A percentile compares a stretch with the other conserved stretches of the same genome.
phyloP scores from a whole-genome alignment of 1,140 invertebrate genomes.

The Orchestia grillus region DNA sequence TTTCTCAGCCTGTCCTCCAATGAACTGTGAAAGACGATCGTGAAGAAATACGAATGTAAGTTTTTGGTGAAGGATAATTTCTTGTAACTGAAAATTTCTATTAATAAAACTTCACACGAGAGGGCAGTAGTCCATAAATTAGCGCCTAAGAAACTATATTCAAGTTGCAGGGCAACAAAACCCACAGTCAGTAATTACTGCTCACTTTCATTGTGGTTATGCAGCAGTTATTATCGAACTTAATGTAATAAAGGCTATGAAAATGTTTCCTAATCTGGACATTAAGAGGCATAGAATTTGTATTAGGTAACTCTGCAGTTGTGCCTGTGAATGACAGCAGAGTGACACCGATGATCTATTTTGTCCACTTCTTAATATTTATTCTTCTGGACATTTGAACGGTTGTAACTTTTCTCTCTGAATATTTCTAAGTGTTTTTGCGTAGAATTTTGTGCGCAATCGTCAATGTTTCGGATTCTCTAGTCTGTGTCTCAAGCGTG shows the following conservation, averaged over 20 bases:
- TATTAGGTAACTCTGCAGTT: background rate
- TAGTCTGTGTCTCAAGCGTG: constrained; percentile 33
- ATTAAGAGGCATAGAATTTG: background rate
- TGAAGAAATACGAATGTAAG: background rate
- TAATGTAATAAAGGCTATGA: background rate
- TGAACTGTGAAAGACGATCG: background rate
- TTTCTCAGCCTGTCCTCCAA: background rate
- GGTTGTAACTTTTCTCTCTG: background rate
- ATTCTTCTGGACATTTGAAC: background rate
- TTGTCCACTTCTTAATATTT: background rate
- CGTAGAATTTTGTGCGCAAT: background rate
- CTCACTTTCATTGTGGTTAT: background rate
- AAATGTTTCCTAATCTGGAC: background rate
- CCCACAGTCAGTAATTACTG: background rate
- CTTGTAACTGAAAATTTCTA: background rate
- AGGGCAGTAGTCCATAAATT: background rate
- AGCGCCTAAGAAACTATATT: background rate
- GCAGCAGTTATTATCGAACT: background rate
- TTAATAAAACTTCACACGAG: background rate
- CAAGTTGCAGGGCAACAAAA: background rate
- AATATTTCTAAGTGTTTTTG: constrained; percentile 17
- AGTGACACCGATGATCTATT: background rate
- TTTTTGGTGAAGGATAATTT: background rate
- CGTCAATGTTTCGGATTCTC: background rate
- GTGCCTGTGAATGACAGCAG: background rate